Evolutionary conservation across 2,113 vertebrate species (phyloP).

Genomic region (Dolichallabes microphthalmus): DNA sequence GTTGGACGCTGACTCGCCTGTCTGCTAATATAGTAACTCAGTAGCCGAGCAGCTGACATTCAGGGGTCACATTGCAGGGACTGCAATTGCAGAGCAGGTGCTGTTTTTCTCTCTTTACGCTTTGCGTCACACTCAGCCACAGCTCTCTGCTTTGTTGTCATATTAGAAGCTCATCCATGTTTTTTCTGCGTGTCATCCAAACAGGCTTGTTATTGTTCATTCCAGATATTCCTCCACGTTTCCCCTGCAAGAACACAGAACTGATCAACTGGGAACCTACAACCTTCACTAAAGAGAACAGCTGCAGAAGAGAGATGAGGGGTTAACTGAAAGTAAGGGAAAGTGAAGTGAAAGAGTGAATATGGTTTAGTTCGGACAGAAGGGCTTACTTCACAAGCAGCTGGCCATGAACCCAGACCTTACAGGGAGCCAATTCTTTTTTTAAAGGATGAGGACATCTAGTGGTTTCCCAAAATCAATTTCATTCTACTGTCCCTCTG

Average conservation of each 20-base stretch:
- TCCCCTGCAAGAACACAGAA: background rate
- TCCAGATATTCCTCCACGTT: background rate
- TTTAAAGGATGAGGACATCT: slow-evolving; percentile 48
- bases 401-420: slow-evolving; percentile 4
- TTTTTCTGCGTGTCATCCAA: slow-evolving; percentile 4
- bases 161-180: background rate
- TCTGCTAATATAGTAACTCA: slow-evolving; percentile 55
- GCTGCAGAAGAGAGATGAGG: background rate
- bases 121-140: slow-evolving; percentile 9
- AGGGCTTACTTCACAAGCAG: background rate
- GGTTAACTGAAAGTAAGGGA: background rate
- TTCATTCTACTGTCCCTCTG: background rate
- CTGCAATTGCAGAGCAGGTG: slow-evolving; percentile 50
- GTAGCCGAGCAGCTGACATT: slow-evolving; percentile 53
- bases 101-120: slow-evolving; percentile 23
- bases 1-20: slow-evolving; percentile 44
- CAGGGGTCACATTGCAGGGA: slow-evolving; percentile 52
- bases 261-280: background rate
- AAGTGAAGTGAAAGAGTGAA: background rate
- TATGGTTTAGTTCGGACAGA: background rate
- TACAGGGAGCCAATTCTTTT: slow-evolving; percentile 6
- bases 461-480: slow-evolving; percentile 17
- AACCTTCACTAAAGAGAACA: background rate
- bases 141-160: background rate
- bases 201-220: background rate